A percentile compares a stretch with the other conserved stretches of the same genome.
phyloP scores from a whole-genome alignment of 2,797 vertebrate species.

The Liasis olivaceus region DNA sequence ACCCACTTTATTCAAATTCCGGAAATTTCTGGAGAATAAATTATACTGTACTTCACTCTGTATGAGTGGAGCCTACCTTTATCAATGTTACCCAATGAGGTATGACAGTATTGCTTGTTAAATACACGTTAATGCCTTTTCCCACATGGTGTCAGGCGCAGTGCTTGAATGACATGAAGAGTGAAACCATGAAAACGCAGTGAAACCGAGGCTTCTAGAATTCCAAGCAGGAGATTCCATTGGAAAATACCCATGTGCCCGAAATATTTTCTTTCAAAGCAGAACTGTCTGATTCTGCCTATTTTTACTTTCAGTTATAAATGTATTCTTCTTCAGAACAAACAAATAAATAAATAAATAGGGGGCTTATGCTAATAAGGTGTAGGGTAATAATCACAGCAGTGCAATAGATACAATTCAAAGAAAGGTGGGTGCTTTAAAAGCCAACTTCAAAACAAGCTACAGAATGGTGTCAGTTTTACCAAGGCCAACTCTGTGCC shows the following conservation, averaged over 20 bases:
- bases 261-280: neutral
- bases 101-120: neutral
- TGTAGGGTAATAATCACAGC: neutral
- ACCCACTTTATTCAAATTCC: neutral
- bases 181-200: neutral
- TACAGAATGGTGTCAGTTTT: neutral
- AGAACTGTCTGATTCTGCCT: neutral
- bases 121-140: neutral
- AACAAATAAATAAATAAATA: neutral
- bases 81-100: neutral
- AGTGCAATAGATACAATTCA: neutral
- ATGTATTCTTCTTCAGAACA: neutral
- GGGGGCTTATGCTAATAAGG: neutral
- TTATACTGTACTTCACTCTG: no score
- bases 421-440: neutral
- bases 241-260: neutral
- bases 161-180: neutral
- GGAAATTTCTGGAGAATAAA: neutral
- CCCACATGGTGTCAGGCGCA: neutral
- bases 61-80: neutral
- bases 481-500: neutral
- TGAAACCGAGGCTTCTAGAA: neutral
- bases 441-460: neutral
- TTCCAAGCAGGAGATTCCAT: neutral
- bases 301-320: neutral